Evolutionary conservation across 2,797 vertebrate genomes (phyloP), one percentile per base, ranked within the genome.

Genomic region (Poecilia picta): DNA sequence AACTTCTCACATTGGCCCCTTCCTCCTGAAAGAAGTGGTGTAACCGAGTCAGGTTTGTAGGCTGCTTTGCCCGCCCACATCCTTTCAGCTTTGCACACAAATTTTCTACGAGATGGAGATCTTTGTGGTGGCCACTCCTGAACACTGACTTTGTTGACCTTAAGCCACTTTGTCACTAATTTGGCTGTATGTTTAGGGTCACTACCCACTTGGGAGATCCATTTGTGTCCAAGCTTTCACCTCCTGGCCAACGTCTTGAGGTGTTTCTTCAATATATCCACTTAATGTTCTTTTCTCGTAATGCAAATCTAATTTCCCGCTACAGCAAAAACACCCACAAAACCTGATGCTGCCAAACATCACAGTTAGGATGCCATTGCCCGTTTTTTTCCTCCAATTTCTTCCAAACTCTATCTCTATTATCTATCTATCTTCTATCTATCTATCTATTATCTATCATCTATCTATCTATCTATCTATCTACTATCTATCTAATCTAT

Each of bases 61-160:
- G 41, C n/a, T 6, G 1, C 43, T 41, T 71, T 28, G 25, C 41
- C 43, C 15, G 43, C 43, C 25, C 41, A 28, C 41, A 16, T 71
- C 68, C n/a, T 71, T 43, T 71, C 41, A 45, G 41, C 41, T 45
- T 71, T 71, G 68, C 12, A n/a, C 68, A 28, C 66, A 70, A 43
- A 70, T 45, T 71, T 71, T 71, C 23, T 71, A 71, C 0, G 41
- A 71, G 68, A n/a, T 3, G 8, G 43, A 71, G 43, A 71, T 46
- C 68, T 71, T 46, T 71, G 68, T 71, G 68, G 28, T 16, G 68
- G 41, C 68, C 68, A 28, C 68, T 71, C 25, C n/a, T 28, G 36
- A 45, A 46, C 68, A 46, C 43, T 46, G 68, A 71, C n/a, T 46
- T 15, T 46, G 43, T 71, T 45, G 25, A 46, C 68, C 68, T 71